Conservation (phyloP, 2,113 vertebrate genomes). For the Labeo catla region DNA sequence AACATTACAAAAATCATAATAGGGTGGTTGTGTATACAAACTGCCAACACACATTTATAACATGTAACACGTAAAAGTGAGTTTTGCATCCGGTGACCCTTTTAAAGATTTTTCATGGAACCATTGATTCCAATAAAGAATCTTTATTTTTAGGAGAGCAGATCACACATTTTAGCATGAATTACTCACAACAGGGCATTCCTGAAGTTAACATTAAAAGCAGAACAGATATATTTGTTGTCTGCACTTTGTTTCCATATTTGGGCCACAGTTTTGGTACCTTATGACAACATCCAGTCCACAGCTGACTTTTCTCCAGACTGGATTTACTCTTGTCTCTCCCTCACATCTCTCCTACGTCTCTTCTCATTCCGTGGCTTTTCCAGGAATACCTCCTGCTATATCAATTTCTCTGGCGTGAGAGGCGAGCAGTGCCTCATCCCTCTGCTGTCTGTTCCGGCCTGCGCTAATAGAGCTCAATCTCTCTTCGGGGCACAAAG, state of each 20-base stretch:
- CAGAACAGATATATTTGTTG: neutral
- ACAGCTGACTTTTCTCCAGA: constrained; percentile 14
- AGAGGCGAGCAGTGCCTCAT: constrained; percentile 42
- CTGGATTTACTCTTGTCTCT: constrained; percentile 41
- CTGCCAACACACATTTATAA: too few species aligned
- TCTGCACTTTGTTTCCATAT: neutral
- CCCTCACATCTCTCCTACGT: constrained; percentile 45
- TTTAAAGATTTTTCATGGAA: neutral
- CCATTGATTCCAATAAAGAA: neutral
- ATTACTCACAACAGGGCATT: neutral
- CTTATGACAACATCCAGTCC: constrained; percentile 9
- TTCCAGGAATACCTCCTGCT: constrained; percentile 71
- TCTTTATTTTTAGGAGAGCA: neutral
- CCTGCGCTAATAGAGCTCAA: constrained; percentile 7
- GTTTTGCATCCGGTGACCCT: too few species aligned
- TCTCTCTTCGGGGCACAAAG: constrained; percentile 16
- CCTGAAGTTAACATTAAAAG: neutral
- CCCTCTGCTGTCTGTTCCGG: constrained; percentile 45
- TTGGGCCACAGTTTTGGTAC: constrained; percentile 10
- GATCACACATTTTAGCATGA: neutral
- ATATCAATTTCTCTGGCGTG: constrained; percentile 61
- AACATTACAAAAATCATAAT: too few species aligned
- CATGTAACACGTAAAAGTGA: too few species aligned
- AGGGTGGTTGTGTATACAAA: too few species aligned
- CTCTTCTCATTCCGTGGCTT: constrained; percentile 55